phyloP scores from a whole-genome alignment of 2,888 invertebrate genomes.

The Latheticus oryzae region DNA sequence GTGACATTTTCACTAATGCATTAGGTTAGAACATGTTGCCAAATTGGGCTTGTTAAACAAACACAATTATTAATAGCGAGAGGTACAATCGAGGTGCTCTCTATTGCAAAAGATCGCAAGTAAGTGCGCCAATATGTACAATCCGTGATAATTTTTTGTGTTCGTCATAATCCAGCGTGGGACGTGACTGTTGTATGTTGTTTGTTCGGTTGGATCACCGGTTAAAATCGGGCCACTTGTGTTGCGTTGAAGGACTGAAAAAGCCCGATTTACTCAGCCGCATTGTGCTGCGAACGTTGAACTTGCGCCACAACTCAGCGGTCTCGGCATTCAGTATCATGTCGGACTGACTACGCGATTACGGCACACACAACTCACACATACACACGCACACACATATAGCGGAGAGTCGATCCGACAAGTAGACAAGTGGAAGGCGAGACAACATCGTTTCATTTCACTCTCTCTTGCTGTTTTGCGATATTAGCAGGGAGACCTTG shows the following conservation, averaged over 20 bases:
- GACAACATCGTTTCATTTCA: constrained; percentile 13
- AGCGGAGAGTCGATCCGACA: constrained; percentile 42
- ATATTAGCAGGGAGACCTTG: constrained; percentile 22
- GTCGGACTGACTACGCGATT: constrained; percentile 48
- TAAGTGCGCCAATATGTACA: constrained; percentile 35
- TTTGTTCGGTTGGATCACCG: constrained; percentile 34
- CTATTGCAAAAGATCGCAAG: constrained; percentile 15
- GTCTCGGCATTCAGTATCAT: constrained; percentile 41
- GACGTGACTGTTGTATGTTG: constrained; percentile 39
- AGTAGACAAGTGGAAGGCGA: constrained; percentile 44
- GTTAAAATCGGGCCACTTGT: constrained; percentile 56
- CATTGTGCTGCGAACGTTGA: constrained; percentile 61
- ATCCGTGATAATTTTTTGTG: constrained; percentile 37
- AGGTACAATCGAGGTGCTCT: constrained; percentile 43
- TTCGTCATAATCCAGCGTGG: constrained; percentile 44
- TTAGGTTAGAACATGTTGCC: constrained; percentile 51
- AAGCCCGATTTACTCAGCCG: constrained; percentile 59
- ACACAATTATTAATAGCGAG: constrained; percentile 45
- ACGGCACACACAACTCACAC: constrained; percentile 36
- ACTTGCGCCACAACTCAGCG: constrained; percentile 49
- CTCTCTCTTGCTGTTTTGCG: constrained; percentile 27
- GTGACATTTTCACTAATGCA: constrained; percentile 49
- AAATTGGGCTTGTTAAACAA: constrained; percentile 50
- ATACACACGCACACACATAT: constrained; percentile 16
- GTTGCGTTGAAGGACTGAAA: constrained; percentile 49